These are phyloP conservation scores for Ellobium chinense DNA, from an alignment of 2,888 invertebrate species.

Conservation along the genomic window DNA sequence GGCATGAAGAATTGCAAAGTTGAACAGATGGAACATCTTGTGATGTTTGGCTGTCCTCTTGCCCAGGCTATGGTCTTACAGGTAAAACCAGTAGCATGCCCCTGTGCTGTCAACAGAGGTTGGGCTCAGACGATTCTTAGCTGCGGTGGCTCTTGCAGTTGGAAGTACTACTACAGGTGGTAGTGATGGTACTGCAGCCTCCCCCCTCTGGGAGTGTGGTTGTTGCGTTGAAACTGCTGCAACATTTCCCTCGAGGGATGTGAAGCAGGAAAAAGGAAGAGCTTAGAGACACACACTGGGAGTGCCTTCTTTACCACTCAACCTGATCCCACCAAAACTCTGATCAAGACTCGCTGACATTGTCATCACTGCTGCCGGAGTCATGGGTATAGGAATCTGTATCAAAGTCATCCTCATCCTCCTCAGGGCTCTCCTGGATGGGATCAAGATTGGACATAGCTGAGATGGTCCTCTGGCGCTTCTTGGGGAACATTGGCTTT, in stretches of 20 bases:
- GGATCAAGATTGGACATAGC: slow-evolving; percentile 74
- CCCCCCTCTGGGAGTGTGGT: background rate
- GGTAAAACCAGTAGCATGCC: too few relatives aligned
- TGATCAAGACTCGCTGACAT: slow-evolving; percentile 51
- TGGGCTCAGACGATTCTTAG: too few relatives aligned
- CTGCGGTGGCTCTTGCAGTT: too few relatives aligned
- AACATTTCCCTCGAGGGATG: background rate
- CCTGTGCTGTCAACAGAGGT: too few relatives aligned
- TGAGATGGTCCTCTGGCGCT: slow-evolving; percentile 72
- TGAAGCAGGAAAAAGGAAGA: background rate
- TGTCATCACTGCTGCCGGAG: slow-evolving; percentile 52
- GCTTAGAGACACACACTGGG: background rate
- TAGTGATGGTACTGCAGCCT: background rate
- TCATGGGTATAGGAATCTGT: slow-evolving; percentile 67
- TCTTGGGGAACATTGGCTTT: slow-evolving; percentile 64
- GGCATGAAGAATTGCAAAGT: too few relatives aligned
- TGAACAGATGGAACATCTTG: too few relatives aligned
- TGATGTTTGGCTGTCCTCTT: too few relatives aligned
- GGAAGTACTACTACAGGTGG: too few relatives aligned
- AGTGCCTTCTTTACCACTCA: background rate
- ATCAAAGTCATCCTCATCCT: slow-evolving; percentile 66
- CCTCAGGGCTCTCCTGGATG: slow-evolving; percentile 73
- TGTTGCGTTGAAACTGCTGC: background rate
- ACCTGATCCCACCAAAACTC: slow-evolving; percentile 33
- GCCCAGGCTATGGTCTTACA: too few relatives aligned